Conservation (phyloP, 2,113 vertebrate genomes). For the Gymnorhina tibicen region DNA sequence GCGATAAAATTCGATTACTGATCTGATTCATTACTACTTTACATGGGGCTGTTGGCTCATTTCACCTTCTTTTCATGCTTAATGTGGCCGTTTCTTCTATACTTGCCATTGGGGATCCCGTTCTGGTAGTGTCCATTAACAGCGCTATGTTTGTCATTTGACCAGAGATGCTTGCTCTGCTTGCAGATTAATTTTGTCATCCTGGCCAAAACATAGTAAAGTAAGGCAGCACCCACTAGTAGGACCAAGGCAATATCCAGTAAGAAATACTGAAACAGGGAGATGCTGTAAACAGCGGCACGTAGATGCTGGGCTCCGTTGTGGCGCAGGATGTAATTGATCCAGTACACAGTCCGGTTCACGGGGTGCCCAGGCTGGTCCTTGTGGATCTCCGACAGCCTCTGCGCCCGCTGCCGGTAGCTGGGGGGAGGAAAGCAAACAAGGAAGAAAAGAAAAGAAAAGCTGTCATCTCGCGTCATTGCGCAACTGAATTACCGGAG, state of each 20-base stretch:
- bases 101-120: slow-evolving; percentile 88
- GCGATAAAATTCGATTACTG: slow-evolving; percentile 67
- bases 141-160: slow-evolving; percentile 65
- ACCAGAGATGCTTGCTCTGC: slow-evolving; percentile 61
- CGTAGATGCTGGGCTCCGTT: slow-evolving; percentile 90
- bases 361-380: slow-evolving; percentile 95
- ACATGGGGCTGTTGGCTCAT: slow-evolving; percentile 70
- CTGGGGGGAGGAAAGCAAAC: slow-evolving; percentile 54
- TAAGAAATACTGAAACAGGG: slow-evolving; percentile 92
- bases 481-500: not conserved
- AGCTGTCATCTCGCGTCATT: not conserved
- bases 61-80: slow-evolving; percentile 93
- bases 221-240: slow-evolving; percentile 68
- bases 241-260: slow-evolving; percentile 84
- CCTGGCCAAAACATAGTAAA: slow-evolving; percentile 70
- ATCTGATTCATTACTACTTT: slow-evolving; percentile 56
- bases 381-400: slow-evolving; percentile 93
- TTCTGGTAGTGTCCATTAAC: slow-evolving; percentile 93
- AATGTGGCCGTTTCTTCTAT: slow-evolving; percentile 89
- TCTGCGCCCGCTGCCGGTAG: slow-evolving; percentile 83
- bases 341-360: slow-evolving; percentile 92
- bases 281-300: slow-evolving; percentile 86
- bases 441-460: not conserved
- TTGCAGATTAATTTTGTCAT: slow-evolving; percentile 70
- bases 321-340: slow-evolving; percentile 92